Percentiles rank a stretch among this genome's conserved stretches.
Evolutionary conservation across 2,888 invertebrate species (phyloP).

Genomic region (Venustoraphidia nigricollis): DNA sequence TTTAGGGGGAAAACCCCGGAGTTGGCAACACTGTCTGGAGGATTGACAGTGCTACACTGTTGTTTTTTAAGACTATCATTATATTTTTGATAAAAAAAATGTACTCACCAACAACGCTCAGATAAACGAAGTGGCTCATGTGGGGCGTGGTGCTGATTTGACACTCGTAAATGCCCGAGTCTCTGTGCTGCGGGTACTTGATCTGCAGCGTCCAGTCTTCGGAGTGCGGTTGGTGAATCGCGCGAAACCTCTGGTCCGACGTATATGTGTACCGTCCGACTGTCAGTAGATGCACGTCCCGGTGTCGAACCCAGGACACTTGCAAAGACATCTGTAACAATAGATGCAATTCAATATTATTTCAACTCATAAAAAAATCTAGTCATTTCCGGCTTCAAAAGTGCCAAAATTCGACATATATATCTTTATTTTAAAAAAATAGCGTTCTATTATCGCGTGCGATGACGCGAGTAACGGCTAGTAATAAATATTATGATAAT

Average conservation of each 20-base stretch:
- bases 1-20: no score
- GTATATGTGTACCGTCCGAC: conserved; percentile 85
- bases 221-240: conserved; percentile 68
- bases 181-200: conserved; percentile 81
- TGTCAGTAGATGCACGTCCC: conserved; percentile 78
- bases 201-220: conserved; percentile 89
- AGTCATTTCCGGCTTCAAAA: no score
- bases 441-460: no score
- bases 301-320: conserved; percentile 84
- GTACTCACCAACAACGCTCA: conserved; percentile 78
- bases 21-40: no score
- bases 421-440: no score
- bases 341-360: conserved; percentile 3
- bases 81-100: neutral
- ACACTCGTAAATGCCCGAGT: conserved; percentile 84
- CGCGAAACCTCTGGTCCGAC: conserved; percentile 78
- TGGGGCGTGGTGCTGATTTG: conserved; percentile 89
- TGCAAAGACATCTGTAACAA: conserved; percentile 49
- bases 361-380: neutral
- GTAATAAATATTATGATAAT: no score
- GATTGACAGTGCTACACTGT: no score
- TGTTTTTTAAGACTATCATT: no score
- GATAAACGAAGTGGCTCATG: conserved; percentile 81
- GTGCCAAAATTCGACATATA: no score
- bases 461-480: no score